Percentiles rank a stretch among this genome's conserved stretches.
Conservation (phyloP, 37 sponge, comb jelly and placozoan species). For the Cliona cf. orientalis region DNA sequence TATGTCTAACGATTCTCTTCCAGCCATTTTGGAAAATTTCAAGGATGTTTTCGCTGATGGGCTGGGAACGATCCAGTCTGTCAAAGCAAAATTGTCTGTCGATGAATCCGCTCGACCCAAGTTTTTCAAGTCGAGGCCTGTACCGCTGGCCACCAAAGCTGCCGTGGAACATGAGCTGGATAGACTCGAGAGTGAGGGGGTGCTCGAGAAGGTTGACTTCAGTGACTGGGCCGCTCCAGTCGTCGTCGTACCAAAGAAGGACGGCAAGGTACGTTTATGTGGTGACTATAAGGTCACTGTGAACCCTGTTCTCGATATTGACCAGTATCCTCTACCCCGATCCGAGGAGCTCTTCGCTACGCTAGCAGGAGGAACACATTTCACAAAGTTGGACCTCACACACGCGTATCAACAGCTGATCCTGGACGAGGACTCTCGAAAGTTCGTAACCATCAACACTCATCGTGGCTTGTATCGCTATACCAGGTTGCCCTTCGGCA, state of each 20-base stretch:
- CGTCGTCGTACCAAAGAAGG: slow-evolving; percentile 50
- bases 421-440: slow-evolving; percentile 34
- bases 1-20: background rate
- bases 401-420: slow-evolving; percentile 47
- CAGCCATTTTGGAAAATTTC: background rate
- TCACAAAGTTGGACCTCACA: slow-evolving; percentile 55
- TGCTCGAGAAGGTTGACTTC: slow-evolving; percentile 33
- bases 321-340: too few relatives aligned
- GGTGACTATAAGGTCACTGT: too few relatives aligned
- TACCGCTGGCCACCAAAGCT: slow-evolving; percentile 29
- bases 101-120: slow-evolving; percentile 6
- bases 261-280: slow-evolving; percentile 53
- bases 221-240: slow-evolving; percentile 68
- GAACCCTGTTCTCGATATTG: too few relatives aligned
- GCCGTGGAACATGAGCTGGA: slow-evolving; percentile 22
- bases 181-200: slow-evolving; percentile 41
- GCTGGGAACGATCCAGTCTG: slow-evolving; percentile 4
- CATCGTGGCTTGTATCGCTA: slow-evolving; percentile 41
- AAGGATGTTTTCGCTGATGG: slow-evolving; percentile 19
- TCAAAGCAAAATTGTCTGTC: slow-evolving; percentile 20
- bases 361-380: slow-evolving; percentile 46
- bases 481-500: slow-evolving; percentile 37
- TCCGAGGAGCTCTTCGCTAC: slow-evolving; percentile 52
- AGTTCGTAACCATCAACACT: slow-evolving; percentile 50
- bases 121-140: slow-evolving; percentile 14